A percentile compares a stretch with the other conserved stretches of the same genome.
Evolutionary conservation across 1,140 invertebrate genomes (phyloP).

Genomic region (Muscidifurax raptorellus): DNA sequence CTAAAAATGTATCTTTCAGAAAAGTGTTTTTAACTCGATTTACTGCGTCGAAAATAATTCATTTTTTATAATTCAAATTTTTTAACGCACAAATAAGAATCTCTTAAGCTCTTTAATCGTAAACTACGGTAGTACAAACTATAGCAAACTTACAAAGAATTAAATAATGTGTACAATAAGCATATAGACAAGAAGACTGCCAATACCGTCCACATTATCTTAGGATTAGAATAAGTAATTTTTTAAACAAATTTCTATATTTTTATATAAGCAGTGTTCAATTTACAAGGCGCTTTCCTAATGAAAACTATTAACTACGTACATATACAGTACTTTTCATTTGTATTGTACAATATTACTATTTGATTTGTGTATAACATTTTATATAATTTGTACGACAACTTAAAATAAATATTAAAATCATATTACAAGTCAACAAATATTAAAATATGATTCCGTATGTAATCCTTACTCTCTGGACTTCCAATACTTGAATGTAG

Average conservation of each 20-base stretch:
- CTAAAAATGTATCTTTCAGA: not conserved
- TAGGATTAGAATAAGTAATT: conserved; percentile 47
- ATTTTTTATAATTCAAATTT: not conserved
- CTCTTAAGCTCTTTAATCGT: not conserved
- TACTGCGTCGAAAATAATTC: not conserved
- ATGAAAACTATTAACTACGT: not conserved
- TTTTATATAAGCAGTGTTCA: conserved; percentile 22
- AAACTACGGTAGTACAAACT: not conserved
- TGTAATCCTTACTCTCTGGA: not conserved
- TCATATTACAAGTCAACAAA: not conserved
- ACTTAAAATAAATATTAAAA: not conserved
- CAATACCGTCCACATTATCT: conserved; percentile 55
- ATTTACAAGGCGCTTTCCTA: not conserved
- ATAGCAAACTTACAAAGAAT: conserved; percentile 13
- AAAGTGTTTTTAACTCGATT: conserved; percentile 4
- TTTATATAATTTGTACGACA: not conserved
- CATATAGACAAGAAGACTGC: conserved; percentile 55
- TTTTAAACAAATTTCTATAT: conserved; percentile 36
- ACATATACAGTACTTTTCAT: not conserved
- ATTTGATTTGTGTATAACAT: not conserved
- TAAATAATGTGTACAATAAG: conserved; percentile 30
- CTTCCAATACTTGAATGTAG: no score
- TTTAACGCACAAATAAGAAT: conserved; percentile 21
- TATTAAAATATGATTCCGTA: conserved; percentile 27
- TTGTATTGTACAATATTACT: not conserved